Base-by-base conservation (phyloP, 2,888 invertebrate genomes). In the Operophtera brumata region DNA sequence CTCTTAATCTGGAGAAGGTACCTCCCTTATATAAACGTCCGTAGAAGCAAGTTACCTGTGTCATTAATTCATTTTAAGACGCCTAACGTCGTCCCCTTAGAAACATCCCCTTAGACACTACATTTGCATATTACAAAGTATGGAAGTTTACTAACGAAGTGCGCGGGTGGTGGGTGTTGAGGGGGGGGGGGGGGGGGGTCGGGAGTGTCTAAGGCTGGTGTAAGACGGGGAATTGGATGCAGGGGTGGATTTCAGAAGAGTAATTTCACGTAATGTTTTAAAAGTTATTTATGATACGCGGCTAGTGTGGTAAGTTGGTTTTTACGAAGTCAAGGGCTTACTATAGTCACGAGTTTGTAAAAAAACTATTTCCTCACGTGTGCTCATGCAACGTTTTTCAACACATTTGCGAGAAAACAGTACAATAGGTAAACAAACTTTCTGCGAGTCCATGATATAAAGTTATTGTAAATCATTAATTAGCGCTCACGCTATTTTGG, bases 81-180 rank as follows among this genome's bases (percentile, higher is more conserved):
- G 86, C 71, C 80, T 75, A 75, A n/a, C 80, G 72, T 76, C 75
- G 71, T 39, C 40, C 45, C 52, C 39, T 25, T 25, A 20, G 12
- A 20, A 35, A 26, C 75, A 75, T 76, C 84, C 85, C 83, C 80
- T 80, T 77, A 83, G 83, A 80, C 75, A 72, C 74, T 70, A 84
- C 87, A 90, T 90, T 90, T 88, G 88, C 89, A 90, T 90, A 89
- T 89, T 89, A 89, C 89, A 89, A 90, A 90, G 89, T 90, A 89
- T 89, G 86, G 89, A 89, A 90, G 88, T 90, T 89, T 76, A 74
- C 82, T 86, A 89, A 86, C 89, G 86, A 86, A 85, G 73, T 73
- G 74, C 69, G 82, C 69, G 74, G 70, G 70, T 60, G 61, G 54
- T 61, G 47, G 20, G 20, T 30, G 58, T 56, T 36, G 47, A 54